These are phyloP conservation scores for Macrobrachium nipponense DNA, from an alignment of 1,140 invertebrate genomes.

Conservation along the genomic window DNA sequence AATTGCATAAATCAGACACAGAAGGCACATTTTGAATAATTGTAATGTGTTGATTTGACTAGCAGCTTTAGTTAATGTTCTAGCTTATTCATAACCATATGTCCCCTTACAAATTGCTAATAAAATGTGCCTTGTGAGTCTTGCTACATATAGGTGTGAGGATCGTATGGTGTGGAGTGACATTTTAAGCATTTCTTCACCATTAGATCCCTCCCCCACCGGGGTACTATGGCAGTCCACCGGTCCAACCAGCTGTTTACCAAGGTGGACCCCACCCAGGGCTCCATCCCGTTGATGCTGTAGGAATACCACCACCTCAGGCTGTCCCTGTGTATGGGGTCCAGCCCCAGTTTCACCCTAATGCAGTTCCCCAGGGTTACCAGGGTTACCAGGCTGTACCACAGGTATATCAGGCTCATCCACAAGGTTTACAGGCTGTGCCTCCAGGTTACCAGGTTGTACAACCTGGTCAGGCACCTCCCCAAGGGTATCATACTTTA, in stretches of 20 bases:
- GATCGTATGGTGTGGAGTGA: neutral
- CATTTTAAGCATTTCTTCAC: constrained; percentile 34
- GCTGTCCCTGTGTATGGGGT: constrained; percentile 26
- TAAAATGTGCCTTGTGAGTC: neutral
- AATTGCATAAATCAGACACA: too few species aligned
- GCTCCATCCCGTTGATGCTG: constrained; percentile 45
- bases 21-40: too few species aligned
- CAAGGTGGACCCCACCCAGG: constrained; percentile 45
- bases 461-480: constrained; percentile 56
- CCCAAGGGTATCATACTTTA: constrained; percentile 52
- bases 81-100: too few species aligned
- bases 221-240: constrained; percentile 51
- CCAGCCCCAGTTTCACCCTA: constrained; percentile 55
- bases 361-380: constrained; percentile 42
- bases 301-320: constrained; percentile 43
- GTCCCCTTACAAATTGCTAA: too few species aligned
- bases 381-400: constrained; percentile 44
- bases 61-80: too few species aligned
- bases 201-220: constrained; percentile 60
- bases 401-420: constrained; percentile 63
- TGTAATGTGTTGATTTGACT: too few species aligned
- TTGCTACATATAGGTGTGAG: neutral
- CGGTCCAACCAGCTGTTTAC: constrained; percentile 59
- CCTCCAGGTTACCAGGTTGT: constrained; percentile 49
- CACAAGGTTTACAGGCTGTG: constrained; percentile 52